phyloP scores from a whole-genome alignment of 2,888 invertebrate genomes.

The Corbicula japonica region DNA sequence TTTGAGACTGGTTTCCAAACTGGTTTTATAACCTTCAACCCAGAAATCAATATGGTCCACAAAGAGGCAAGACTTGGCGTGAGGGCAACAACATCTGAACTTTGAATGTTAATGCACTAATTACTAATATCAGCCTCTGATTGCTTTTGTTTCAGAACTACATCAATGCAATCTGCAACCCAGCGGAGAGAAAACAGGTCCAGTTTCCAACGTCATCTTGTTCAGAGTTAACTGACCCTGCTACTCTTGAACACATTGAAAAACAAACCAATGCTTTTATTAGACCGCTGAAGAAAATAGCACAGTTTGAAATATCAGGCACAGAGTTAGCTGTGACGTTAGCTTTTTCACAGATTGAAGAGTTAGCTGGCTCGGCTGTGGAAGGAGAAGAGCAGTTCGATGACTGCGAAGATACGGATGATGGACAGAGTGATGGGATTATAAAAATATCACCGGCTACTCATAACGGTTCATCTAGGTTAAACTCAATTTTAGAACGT shows the following conservation, averaged over 20 bases:
- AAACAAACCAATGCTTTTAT: slow-evolving; percentile 74
- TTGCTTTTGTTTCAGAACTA: slow-evolving; percentile 74
- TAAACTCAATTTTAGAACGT: slow-evolving; percentile 60
- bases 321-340: slow-evolving; percentile 78
- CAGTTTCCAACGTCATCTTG: slow-evolving; percentile 61
- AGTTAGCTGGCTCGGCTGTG: slow-evolving; percentile 63
- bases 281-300: slow-evolving; percentile 57
- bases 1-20: too few species aligned
- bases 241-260: slow-evolving; percentile 74
- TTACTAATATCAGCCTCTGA: not conserved
- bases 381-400: slow-evolving; percentile 41
- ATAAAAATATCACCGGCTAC: slow-evolving; percentile 54
- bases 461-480: slow-evolving; percentile 50
- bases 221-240: slow-evolving; percentile 53
- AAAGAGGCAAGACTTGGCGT: too few species aligned
- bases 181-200: slow-evolving; percentile 67
- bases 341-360: slow-evolving; percentile 81
- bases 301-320: slow-evolving; percentile 73
- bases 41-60: too few species aligned
- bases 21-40: too few species aligned
- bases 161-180: slow-evolving; percentile 72
- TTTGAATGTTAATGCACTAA: too few species aligned
- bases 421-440: slow-evolving; percentile 28
- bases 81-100: too few species aligned
- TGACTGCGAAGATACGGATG: not conserved